A percentile compares a stretch with the other conserved stretches of the same genome.
phyloP scores from a whole-genome alignment of 2,888 invertebrate genomes.

The Xanthorhoe spadicearia region DNA sequence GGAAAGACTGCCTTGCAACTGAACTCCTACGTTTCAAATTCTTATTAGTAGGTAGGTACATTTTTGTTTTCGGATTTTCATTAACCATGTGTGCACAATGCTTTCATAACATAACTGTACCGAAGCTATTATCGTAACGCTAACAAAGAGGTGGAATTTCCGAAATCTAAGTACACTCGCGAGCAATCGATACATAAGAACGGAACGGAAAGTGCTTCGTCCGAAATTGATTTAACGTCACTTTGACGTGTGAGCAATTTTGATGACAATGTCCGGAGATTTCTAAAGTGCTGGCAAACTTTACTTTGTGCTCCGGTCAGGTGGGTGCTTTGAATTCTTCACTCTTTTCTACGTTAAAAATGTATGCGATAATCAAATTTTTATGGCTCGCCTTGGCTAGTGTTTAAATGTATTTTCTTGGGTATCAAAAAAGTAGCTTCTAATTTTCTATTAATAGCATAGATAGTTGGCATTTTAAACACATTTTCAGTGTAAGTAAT shows the following conservation, averaged over 20 bases:
- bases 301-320: neutral
- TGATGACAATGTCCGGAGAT: neutral
- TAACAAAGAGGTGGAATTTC: constrained; percentile 30
- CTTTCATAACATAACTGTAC: constrained; percentile 12
- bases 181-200: constrained; percentile 27
- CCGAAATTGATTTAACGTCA: neutral
- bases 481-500: too few relatives aligned
- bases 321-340: neutral
- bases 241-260: neutral
- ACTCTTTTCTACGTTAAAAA: neutral
- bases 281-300: neutral
- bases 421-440: too few relatives aligned
- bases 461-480: too few relatives aligned
- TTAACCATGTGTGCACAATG: constrained; percentile 14
- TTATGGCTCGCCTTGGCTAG: too few relatives aligned
- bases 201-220: neutral
- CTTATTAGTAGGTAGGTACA: neutral
- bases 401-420: too few relatives aligned
- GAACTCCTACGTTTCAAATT: neutral
- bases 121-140: constrained; percentile 25
- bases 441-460: too few relatives aligned
- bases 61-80: constrained; percentile 12
- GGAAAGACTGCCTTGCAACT: neutral
- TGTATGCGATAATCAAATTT: neutral
- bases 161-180: constrained; percentile 30